These are phyloP conservation scores for Stictocephala bisonia DNA, from an alignment of 2,888 invertebrate genomes.

Conservation along the genomic window DNA sequence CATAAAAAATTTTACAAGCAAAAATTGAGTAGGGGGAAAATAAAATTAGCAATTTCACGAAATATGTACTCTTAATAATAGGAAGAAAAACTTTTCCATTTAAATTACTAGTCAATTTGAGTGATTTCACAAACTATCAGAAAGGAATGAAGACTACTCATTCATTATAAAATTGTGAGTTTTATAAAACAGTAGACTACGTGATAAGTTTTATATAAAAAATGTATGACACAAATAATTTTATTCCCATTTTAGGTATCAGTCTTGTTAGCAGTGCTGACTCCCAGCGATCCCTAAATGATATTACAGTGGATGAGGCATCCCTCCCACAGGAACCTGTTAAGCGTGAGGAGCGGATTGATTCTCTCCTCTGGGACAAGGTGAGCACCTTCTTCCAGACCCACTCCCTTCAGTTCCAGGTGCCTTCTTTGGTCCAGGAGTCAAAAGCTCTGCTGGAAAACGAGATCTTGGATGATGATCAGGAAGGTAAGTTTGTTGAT, in stretches of 20 bases:
- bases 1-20: too few species aligned
- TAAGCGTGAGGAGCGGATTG: constrained; percentile 56
- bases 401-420: constrained; percentile 71
- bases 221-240: too few species aligned
- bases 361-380: constrained; percentile 59
- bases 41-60: too few species aligned
- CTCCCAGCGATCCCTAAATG: constrained; percentile 51
- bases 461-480: constrained; percentile 76
- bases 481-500: constrained; percentile 52
- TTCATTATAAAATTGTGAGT: too few species aligned
- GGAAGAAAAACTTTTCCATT: too few species aligned
- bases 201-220: too few species aligned
- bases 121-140: too few species aligned
- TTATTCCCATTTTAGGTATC: constrained; percentile 63
- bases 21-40: too few species aligned
- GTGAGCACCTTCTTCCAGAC: constrained; percentile 58
- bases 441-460: constrained; percentile 65
- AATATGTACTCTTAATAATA: too few species aligned
- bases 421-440: constrained; percentile 75
- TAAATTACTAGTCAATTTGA: too few species aligned
- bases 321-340: constrained; percentile 56
- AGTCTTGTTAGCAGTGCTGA: constrained; percentile 67
- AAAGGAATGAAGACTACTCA: too few species aligned
- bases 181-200: too few species aligned
- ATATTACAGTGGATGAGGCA: constrained; percentile 49